Conservation (phyloP, 2,888 invertebrate genomes). For the Polymixis lichenea region DNA sequence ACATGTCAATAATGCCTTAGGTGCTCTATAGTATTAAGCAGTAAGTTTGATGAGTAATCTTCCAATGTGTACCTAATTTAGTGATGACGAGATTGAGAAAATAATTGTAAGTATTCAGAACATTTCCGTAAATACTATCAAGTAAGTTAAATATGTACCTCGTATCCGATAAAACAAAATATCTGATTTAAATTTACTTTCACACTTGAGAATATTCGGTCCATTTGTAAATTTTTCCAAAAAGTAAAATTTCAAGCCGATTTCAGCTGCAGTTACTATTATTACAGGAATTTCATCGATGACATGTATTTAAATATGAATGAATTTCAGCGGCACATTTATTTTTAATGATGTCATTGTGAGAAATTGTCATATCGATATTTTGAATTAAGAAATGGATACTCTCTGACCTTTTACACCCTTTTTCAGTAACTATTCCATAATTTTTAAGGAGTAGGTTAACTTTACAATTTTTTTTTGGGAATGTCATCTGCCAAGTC, state of each 20-base stretch:
- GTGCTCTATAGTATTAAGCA: too few relatives aligned
- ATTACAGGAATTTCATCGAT: not conserved
- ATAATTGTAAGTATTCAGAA: not conserved
- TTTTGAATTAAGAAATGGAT: not conserved
- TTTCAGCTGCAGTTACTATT: not conserved
- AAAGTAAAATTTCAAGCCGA: not conserved
- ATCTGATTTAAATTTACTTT: not conserved
- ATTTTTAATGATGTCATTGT: not conserved
- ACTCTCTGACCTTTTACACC: too few relatives aligned
- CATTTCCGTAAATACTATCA: not conserved
- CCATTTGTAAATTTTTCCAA: constrained; percentile 11
- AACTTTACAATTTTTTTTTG: too few relatives aligned
- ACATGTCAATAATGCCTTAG: not conserved
- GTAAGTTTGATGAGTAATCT: too few relatives aligned
- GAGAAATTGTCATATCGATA: not conserved
- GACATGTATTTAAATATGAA: not conserved
- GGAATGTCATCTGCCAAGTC: too few relatives aligned
- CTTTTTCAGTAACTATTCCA: not conserved
- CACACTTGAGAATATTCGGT: not conserved
- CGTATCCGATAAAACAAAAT: too few relatives aligned
- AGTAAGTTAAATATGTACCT: too few relatives aligned
- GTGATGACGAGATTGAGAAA: not conserved
- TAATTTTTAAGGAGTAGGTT: not conserved
- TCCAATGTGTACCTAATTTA: too few relatives aligned
- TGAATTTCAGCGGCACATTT: not conserved